These are phyloP conservation scores for Asobara japonica DNA, from an alignment of 1,140 invertebrate species.

Conservation along the genomic window DNA sequence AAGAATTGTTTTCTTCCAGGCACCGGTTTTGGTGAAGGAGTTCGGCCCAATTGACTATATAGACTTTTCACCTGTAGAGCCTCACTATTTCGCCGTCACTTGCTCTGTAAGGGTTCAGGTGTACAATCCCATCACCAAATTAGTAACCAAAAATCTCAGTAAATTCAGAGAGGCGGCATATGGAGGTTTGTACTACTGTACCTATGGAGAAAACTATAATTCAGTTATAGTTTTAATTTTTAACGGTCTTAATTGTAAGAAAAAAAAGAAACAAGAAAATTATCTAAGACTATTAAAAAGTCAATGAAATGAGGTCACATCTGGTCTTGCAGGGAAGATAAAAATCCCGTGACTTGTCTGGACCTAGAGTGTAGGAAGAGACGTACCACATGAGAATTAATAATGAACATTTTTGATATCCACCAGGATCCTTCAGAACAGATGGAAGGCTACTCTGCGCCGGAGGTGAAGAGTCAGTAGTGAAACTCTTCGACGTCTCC, in stretches of 20 bases:
- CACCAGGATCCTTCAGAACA: conserved; percentile 82
- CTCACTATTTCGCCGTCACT: conserved; percentile 90
- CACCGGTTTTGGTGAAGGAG: conserved; percentile 89
- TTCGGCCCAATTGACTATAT: conserved; percentile 91
- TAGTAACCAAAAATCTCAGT: conserved; percentile 85
- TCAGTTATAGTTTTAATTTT: no score
- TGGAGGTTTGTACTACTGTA: no score
- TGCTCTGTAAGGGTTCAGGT: conserved; percentile 91
- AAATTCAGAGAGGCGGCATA: conserved; percentile 88
- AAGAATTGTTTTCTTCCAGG: conserved; percentile 71
- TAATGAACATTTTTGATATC: no score
- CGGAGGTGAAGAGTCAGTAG: conserved; percentile 87
- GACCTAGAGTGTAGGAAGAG: no score
- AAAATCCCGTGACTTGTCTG: no score
- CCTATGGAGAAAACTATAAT: no score
- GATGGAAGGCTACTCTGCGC: conserved; percentile 88
- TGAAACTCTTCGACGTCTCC: conserved; percentile 89
- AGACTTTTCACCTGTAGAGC: conserved; percentile 87
- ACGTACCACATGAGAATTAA: no score
- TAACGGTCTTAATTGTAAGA: no score
- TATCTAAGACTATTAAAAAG: no score
- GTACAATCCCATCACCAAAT: conserved; percentile 89
- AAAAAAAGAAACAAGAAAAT: no score
- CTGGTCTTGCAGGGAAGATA: no score
- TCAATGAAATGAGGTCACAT: no score